Percentiles rank a stretch among this genome's conserved stretches.
phyloP scores from a whole-genome alignment of 2,888 invertebrate species.

The Matsumyia berberina region DNA sequence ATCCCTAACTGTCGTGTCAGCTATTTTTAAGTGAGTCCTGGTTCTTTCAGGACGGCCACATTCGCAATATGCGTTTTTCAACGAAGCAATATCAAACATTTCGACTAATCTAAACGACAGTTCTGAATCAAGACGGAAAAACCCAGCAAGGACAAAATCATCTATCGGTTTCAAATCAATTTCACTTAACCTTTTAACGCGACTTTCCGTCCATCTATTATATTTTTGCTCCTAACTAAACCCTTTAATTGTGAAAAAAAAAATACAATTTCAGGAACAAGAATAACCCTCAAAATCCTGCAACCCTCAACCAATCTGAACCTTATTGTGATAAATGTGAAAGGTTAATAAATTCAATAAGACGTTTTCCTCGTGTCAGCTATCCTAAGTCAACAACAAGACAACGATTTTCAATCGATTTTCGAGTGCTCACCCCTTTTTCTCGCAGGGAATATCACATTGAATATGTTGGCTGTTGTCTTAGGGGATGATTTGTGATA shows the following conservation, averaged over 20 bases:
- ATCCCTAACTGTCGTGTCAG: too few species aligned
- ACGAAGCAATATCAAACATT: too few species aligned
- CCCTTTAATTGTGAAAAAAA: slow-evolving; percentile 4
- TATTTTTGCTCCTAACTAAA: neutral
- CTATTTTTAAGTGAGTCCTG: too few species aligned
- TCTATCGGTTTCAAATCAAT: too few species aligned
- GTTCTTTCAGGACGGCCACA: too few species aligned
- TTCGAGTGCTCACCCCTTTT: slow-evolving; percentile 22
- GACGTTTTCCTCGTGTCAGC: neutral
- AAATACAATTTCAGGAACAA: slow-evolving; percentile 1
- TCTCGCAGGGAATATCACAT: neutral
- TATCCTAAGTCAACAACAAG: slow-evolving; percentile 34
- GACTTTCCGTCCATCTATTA: neutral
- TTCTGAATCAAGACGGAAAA: too few species aligned
- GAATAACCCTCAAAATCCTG: neutral
- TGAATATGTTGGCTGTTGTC: neutral
- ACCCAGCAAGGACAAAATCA: too few species aligned
- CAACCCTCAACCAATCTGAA: neutral
- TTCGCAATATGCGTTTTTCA: too few species aligned
- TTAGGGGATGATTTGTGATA: slow-evolving; percentile 15
- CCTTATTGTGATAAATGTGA: slow-evolving; percentile 10
- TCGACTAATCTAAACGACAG: too few species aligned
- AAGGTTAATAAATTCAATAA: slow-evolving; percentile 11
- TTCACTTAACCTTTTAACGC: neutral
- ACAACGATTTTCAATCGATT: slow-evolving; percentile 19